phyloP scores from a whole-genome alignment of 1,140 invertebrate genomes.

The Brachionus paranguensis region DNA sequence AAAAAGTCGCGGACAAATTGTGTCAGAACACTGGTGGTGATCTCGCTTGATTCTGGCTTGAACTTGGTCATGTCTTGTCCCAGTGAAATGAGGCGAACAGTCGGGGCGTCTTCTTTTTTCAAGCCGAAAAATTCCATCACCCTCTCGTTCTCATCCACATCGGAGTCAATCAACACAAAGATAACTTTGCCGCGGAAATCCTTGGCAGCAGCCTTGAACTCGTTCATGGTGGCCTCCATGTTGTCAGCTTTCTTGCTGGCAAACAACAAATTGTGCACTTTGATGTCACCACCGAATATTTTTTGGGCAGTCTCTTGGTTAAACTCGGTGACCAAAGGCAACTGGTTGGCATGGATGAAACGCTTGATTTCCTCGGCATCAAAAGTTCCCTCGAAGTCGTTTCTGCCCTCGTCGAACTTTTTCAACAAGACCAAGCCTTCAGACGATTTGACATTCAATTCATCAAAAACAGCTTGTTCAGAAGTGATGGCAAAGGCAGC shows the following conservation, averaged over 20 bases:
- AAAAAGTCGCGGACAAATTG: slow-evolving; percentile 79
- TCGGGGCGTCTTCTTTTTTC: slow-evolving; percentile 82
- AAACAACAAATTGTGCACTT: slow-evolving; percentile 89
- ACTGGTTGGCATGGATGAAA: slow-evolving; percentile 75
- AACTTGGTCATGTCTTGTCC: slow-evolving; percentile 98
- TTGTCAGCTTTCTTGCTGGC: slow-evolving; percentile 75
- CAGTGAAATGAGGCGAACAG: slow-evolving; percentile 83
- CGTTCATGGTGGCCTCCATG: slow-evolving; percentile 66
- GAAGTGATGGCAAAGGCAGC: slow-evolving; percentile 78
- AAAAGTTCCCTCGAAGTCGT: slow-evolving; percentile 68
- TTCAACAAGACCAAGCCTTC: slow-evolving; percentile 78
- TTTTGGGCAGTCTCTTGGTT: slow-evolving; percentile 83
- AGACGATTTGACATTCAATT: slow-evolving; percentile 66
- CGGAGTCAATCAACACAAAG: slow-evolving; percentile 88
- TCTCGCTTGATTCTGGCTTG: slow-evolving; percentile 75
- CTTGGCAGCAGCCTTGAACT: slow-evolving; percentile 66
- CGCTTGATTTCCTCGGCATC: slow-evolving; percentile 66
- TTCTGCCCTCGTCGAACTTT: slow-evolving; percentile 69
- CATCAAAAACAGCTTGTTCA: slow-evolving; percentile 68
- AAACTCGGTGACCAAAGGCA: slow-evolving; percentile 93
- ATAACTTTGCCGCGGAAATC: slow-evolving; percentile 78
- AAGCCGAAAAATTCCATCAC: slow-evolving; percentile 99
- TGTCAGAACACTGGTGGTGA: slow-evolving; percentile 69
- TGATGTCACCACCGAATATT: slow-evolving; percentile 95
- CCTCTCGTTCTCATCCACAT: slow-evolving; percentile 87